These are phyloP conservation scores for Dicrurus megarhynchus DNA, from an alignment of 2,113 vertebrate species.

Conservation along the genomic window DNA sequence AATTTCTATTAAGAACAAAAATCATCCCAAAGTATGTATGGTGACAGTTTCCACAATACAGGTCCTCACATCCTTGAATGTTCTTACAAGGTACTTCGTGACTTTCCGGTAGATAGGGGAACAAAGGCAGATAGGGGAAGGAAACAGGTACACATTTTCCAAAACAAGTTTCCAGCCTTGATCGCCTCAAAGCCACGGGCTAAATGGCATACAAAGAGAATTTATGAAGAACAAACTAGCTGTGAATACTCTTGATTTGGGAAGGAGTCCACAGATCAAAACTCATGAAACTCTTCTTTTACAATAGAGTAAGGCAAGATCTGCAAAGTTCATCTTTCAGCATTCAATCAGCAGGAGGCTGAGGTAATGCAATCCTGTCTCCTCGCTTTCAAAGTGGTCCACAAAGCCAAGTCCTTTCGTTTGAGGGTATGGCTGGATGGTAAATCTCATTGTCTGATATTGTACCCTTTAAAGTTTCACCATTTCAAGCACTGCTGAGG, in stretches of 20 bases:
- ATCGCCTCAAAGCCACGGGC: background rate
- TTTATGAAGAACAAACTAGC: background rate
- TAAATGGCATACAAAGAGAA: background rate
- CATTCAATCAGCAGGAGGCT: background rate
- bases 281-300: background rate
- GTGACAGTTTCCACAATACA: background rate
- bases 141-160: background rate
- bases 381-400: background rate
- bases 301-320: background rate
- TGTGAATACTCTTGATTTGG: background rate
- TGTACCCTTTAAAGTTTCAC: background rate
- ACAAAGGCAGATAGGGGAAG: background rate
- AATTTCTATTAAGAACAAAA: constrained; percentile 37
- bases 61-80: background rate
- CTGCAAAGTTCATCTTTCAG: background rate
- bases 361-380: background rate
- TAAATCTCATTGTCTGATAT: background rate
- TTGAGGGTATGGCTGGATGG: background rate
- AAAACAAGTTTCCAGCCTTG: background rate
- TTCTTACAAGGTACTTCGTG: background rate
- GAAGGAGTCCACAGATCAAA: background rate
- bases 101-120: background rate
- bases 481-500: background rate
- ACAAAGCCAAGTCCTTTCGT: background rate
- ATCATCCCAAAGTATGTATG: background rate